Conservation (phyloP, 2,888 invertebrate genomes). For the Xanthia togata region DNA sequence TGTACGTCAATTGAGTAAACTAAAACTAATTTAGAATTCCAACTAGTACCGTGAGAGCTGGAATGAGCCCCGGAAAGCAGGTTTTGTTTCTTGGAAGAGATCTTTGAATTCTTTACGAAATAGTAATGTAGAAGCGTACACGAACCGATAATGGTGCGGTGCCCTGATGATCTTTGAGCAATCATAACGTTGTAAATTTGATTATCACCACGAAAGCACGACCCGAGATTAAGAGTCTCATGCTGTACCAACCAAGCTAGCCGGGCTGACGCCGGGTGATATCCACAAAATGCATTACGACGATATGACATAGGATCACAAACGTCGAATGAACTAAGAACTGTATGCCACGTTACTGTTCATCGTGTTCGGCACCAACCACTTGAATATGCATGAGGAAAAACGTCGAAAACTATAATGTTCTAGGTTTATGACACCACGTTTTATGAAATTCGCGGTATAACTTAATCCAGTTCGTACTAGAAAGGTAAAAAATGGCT, state of each 20-base stretch:
- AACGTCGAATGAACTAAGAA: not conserved
- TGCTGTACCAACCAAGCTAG: not conserved
- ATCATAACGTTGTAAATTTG: too few species aligned
- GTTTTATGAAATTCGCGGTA: constrained; percentile 7
- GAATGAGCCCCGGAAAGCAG: not conserved
- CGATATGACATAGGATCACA: not conserved
- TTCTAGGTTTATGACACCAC: not conserved
- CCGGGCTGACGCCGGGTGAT: too few species aligned
- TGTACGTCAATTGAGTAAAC: too few species aligned
- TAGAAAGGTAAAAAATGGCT: constrained; percentile 32
- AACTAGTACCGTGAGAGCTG: not conserved
- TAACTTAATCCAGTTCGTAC: constrained; percentile 35
- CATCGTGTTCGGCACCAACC: not conserved
- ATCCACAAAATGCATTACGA: too few species aligned
- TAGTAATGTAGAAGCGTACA: not conserved
- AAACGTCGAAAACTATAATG: not conserved
- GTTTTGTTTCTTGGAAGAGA: not conserved
- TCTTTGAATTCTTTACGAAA: not conserved
- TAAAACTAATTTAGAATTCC: not conserved
- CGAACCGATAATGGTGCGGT: too few species aligned
- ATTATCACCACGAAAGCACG: not conserved
- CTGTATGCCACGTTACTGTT: not conserved
- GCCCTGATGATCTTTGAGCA: too few species aligned
- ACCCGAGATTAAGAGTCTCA: not conserved
- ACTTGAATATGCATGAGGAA: constrained; percentile 1